A percentile compares a stretch with the other conserved stretches of the same genome.
Conservation (phyloP, 1,140 invertebrate genomes). For the Zaprionus capensis region DNA sequence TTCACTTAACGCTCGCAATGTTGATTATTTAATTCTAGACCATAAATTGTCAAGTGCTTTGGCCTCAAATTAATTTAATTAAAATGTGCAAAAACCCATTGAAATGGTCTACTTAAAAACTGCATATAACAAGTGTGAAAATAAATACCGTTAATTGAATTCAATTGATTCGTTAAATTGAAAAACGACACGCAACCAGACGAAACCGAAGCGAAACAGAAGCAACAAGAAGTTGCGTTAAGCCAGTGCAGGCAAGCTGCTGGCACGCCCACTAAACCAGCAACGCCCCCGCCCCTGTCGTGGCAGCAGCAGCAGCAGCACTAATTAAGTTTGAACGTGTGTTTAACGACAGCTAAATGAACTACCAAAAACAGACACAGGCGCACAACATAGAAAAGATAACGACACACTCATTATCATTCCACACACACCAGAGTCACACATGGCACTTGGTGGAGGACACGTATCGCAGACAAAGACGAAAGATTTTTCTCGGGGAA, state of each 20-base stretch:
- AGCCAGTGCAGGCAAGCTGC: not conserved
- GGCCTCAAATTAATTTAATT: constrained; percentile 44
- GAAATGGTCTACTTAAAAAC: constrained; percentile 18
- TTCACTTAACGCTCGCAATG: constrained; percentile 16
- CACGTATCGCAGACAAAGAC: constrained; percentile 38
- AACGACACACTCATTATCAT: constrained; percentile 61
- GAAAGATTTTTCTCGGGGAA: constrained; percentile 24
- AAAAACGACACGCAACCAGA: not conserved
- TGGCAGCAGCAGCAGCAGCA: not conserved
- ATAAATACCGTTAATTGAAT: constrained; percentile 27
- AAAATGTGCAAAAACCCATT: constrained; percentile 31
- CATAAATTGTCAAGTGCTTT: constrained; percentile 31
- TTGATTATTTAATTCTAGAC: constrained; percentile 25
- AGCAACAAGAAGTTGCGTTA: not conserved
- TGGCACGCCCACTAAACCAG: constrained; percentile 16
- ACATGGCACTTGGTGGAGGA: constrained; percentile 4
- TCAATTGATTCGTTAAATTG: constrained; percentile 22
- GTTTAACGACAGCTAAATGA: constrained; percentile 77
- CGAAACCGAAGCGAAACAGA: not conserved
- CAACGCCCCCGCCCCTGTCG: not conserved
- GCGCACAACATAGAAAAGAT: constrained; percentile 62
- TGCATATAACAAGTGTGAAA: constrained; percentile 26
- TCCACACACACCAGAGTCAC: constrained; percentile 18
- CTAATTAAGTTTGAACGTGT: constrained; percentile 75
- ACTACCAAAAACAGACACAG: constrained; percentile 69